Evolutionary conservation across 2,113 vertebrate genomes (phyloP), one percentile per base, ranked within the genome.

Genomic region (Tympanuchus pallidicinctus): DNA sequence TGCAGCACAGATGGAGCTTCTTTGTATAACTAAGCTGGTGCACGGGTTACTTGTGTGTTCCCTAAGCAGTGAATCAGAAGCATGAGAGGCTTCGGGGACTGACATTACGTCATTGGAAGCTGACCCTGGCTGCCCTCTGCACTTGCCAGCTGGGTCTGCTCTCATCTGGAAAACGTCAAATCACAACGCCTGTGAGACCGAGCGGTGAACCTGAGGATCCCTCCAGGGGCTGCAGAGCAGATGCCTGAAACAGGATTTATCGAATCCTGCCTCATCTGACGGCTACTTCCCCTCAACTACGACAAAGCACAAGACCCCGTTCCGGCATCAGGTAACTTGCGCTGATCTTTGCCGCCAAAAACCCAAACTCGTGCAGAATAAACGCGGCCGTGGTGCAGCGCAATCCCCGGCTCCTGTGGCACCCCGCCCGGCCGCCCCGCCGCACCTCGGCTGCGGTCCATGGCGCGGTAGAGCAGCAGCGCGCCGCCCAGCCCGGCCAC

Each of bases 371-470:
- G 8, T 14, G 9, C 15, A 24, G 6, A 61, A 25, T 24, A 27
- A 27, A 36, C 22, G 21, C 8, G 34, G 59, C 34, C 13, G 21
- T 13, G 34, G 6, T 24, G 60, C 60, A 16, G 21, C 13, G 59
- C n/a, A 14, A 17, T 15, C 14, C 25, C 25, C 22, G 25, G 52
- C 27, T n/a, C 14, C 59, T 13, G 13, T 14, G 34, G 1, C 24
- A 9, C 50, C n/a, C 4, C 32, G 9, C 15, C 52, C 52, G 25
- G 13, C 64, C 7, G 18, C n/a, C 16, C 25, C 10, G 36, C 20
- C 75, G 52, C 81, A 91, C 94, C 94, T 94, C 43, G 92, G 83
- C 87, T 95, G 63, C 76, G 40, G 42, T 94, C 92, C 94, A 95
- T 92, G 61, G 92, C 90, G 57, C 92, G 90, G 86, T 90, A 95